These are phyloP conservation scores for Ferdinandea cuprea DNA, from an alignment of 2,888 invertebrate genomes.

Conservation along the genomic window DNA sequence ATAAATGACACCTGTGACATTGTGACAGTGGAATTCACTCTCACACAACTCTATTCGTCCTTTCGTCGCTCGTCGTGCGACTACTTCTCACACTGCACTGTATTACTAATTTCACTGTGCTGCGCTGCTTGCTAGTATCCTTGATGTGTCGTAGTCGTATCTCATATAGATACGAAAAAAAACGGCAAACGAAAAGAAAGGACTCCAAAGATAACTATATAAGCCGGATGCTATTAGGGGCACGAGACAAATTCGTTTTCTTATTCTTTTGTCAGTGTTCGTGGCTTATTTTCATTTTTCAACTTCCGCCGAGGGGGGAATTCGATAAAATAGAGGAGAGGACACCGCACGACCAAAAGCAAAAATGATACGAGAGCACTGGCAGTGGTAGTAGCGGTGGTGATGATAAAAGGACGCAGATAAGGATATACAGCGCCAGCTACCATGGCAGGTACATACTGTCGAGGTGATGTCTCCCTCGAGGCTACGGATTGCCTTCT, in stretches of 20 bases:
- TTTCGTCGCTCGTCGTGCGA: not conserved
- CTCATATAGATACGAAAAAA: not conserved
- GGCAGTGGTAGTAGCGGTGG: too few species aligned
- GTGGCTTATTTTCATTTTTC: conserved; percentile 72
- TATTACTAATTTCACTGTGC: conserved; percentile 48
- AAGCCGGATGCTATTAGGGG: conserved; percentile 62
- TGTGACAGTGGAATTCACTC: conserved; percentile 57
- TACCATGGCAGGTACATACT: conserved; percentile 12
- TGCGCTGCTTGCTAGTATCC: conserved; percentile 24
- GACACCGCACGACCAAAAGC: conserved; percentile 9
- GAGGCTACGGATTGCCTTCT: conserved; percentile 59
- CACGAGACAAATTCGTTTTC: conserved; percentile 69
- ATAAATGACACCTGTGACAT: conserved; percentile 66
- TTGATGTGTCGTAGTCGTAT: conserved; percentile 40
- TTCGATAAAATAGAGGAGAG: conserved; percentile 32
- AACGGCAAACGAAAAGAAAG: conserved; percentile 10
- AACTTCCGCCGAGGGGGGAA: conserved; percentile 44
- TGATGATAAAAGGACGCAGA: conserved; percentile 37
- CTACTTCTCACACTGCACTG: conserved; percentile 21
- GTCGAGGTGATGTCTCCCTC: conserved; percentile 60
- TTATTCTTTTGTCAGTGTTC: conserved; percentile 54
- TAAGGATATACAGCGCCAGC: conserved; percentile 34
- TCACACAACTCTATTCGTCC: conserved; percentile 15
- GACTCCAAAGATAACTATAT: conserved; percentile 41
- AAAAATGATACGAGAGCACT: not conserved